Evolutionary conservation across 2,888 invertebrate genomes (phyloP), one percentile per base, ranked within the genome.

Genomic region (Strigamia crassipes): DNA sequence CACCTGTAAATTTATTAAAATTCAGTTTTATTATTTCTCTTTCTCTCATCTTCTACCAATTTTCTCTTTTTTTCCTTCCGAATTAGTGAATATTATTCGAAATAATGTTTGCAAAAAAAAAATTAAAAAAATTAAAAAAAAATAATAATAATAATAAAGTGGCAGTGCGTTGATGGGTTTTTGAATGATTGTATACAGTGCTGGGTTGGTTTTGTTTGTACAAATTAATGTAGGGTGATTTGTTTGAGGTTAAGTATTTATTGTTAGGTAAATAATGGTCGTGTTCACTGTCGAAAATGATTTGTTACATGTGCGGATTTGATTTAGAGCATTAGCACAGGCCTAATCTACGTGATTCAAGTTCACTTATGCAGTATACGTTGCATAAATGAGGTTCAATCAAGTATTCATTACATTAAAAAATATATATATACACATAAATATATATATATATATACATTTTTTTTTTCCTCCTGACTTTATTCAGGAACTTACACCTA

Each of bases 1-100:
- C 73, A 73, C 27, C 73, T 73, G 73, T 73, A n/a, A 73, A 73
- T 73, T 73, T 73, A 73, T 73, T 73, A 73, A 73, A 66, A 73
- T 73, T 73, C 73, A 73, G 5, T 27, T 73, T 31, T 51, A 18
- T 51, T 51, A 51, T 51, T 51, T 51, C 18, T 51, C 18, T 51
- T 51, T 73, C 27, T n/a, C 31, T 73, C 73, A 27, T 73, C 73
- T 61, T 31, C 6, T 13, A 73, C 18, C 56, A n/a, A n/a, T n/a
- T 46, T 46, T 18, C n/a, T 21, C 6, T 18, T 56, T 18, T 18
- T 56, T 27, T 46, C 2, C 15, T 46, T 46, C 46, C 12, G 5
- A 46, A 12, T n/a, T 46, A 5, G 12, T 12, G 15, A 27, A n/a
- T 46, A 46, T 46, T n/a, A 46, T 46, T 46, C 46, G 6, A 5